Percentiles rank a stretch among this genome's conserved stretches.
phyloP scores from a whole-genome alignment of 2,113 vertebrate genomes.

The Thinocorus orbignyianus region DNA sequence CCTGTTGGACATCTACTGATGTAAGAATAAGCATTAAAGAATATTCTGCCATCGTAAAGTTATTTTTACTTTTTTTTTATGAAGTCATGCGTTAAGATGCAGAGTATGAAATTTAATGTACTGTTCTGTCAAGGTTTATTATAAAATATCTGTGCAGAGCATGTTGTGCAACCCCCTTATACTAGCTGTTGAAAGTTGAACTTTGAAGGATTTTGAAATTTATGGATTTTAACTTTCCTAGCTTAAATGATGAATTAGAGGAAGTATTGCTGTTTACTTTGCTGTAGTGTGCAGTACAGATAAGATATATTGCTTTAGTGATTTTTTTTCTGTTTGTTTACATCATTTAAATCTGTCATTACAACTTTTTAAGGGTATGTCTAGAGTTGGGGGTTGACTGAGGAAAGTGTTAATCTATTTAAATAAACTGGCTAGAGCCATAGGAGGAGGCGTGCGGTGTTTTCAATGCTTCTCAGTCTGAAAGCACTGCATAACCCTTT shows the following conservation, averaged over 20 bases:
- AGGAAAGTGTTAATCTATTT: constrained; percentile 67
- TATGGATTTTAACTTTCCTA: not conserved
- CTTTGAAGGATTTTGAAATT: not conserved
- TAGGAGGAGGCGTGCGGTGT: constrained; percentile 68
- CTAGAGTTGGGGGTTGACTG: constrained; percentile 43
- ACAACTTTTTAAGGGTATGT: constrained; percentile 57
- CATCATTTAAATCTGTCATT: constrained; percentile 42
- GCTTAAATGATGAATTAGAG: not conserved
- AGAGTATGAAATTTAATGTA: not conserved
- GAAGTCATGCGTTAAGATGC: not conserved
- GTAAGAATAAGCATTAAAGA: not conserved
- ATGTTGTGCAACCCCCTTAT: not conserved
- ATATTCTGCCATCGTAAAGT: not conserved
- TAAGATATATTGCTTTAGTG: constrained; percentile 35
- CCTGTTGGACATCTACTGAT: not conserved
- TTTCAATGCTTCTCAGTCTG: constrained; percentile 74
- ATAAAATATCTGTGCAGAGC: not conserved
- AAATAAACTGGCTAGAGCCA: constrained; percentile 64
- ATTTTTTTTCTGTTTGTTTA: constrained; percentile 56
- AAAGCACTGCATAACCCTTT: constrained; percentile 77
- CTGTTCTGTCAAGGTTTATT: not conserved
- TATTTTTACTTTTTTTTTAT: not conserved
- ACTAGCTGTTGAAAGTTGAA: not conserved
- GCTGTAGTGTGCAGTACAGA: not conserved
- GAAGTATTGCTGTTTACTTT: not conserved